Evolutionary conservation across 2,888 invertebrate species (phyloP), one percentile per base, ranked within the genome.

Genomic region (Dynastes tityus): DNA sequence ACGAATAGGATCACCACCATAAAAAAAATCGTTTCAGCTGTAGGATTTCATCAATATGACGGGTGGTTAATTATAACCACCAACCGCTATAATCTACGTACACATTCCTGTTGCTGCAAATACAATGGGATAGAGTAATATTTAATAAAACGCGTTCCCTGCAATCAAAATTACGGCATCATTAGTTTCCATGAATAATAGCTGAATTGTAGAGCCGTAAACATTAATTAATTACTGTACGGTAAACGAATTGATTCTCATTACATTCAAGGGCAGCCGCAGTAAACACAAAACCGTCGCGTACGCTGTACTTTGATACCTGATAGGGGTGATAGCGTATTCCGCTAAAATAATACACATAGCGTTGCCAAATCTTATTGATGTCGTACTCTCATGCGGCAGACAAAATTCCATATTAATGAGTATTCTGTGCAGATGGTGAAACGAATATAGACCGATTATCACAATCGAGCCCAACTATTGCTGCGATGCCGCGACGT

Each of bases 361-460:
- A 29, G 27, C 63, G 13, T 22, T 45, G 45, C 45, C 49, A 49
- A 58, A 67, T 67, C 22, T n/a, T 40, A 37, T 64, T n/a, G n/a
- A 49, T 67, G 49, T 45, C 67, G 45, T 49, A 22, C 49, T 32
- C 63, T 29, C 63, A 13, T 63, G 32, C 32, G 32, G 63, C 63
- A 32, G 63, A 67, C 67, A 49, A 49, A 45, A 67, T 67, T 49
- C 67, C 49, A 16, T 49, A 67, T 67, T 67, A 67, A 67, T 67
- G 49, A 49, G 67, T 67, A 67, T 67, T 67, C 67, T 9, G 67
- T 67, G 67, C 67, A 67, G 49, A 67, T 67, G 67, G 67, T 45
- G 65, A 67, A 67, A 67, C 67, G 67, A 67, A 45, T 45, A 67
- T 49, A 16, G 67, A 22, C 22, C 67, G 45, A 67, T 67, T 67